These are phyloP conservation scores for Olivierus martensii DNA, from an alignment of 1,140 invertebrate species.

Conservation along the genomic window DNA sequence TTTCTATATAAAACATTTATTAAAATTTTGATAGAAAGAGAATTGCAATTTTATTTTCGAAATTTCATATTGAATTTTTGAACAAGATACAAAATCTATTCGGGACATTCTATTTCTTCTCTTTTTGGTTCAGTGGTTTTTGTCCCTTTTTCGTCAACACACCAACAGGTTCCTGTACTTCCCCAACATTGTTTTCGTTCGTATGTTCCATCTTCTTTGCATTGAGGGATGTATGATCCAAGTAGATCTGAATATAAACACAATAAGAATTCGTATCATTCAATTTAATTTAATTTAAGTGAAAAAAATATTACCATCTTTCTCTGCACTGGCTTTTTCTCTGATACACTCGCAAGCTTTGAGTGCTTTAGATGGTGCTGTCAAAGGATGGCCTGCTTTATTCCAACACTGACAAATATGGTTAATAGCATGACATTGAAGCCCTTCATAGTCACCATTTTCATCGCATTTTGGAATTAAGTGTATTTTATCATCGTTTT, in stretches of 20 bases:
- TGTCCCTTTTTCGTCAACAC: constrained; percentile 60
- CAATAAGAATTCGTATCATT: too few relatives aligned
- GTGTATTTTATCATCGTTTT: too few relatives aligned
- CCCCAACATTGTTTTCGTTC: constrained; percentile 65
- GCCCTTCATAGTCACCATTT: constrained; percentile 17
- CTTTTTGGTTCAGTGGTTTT: constrained; percentile 50
- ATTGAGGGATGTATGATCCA: constrained; percentile 40
- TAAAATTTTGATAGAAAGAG: too few relatives aligned
- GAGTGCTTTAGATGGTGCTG: constrained; percentile 11
- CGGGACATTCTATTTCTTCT: neutral
- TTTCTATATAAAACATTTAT: too few relatives aligned
- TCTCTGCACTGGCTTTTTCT: neutral
- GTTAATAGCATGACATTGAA: constrained; percentile 13
- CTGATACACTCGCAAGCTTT: constrained; percentile 16
- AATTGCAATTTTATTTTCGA: too few relatives aligned
- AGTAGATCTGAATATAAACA: neutral
- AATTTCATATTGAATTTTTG: too few relatives aligned
- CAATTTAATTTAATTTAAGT: too few relatives aligned
- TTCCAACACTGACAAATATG: constrained; percentile 19
- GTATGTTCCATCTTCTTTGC: constrained; percentile 63
- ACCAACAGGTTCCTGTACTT: constrained; percentile 62
- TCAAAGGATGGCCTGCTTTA: constrained; percentile 13
- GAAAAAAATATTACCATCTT: too few relatives aligned
- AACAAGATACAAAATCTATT: too few relatives aligned
- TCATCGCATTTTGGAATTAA: constrained; percentile 16